Conservation (phyloP, 2,888 invertebrate genomes). For the Philaethria dido region DNA sequence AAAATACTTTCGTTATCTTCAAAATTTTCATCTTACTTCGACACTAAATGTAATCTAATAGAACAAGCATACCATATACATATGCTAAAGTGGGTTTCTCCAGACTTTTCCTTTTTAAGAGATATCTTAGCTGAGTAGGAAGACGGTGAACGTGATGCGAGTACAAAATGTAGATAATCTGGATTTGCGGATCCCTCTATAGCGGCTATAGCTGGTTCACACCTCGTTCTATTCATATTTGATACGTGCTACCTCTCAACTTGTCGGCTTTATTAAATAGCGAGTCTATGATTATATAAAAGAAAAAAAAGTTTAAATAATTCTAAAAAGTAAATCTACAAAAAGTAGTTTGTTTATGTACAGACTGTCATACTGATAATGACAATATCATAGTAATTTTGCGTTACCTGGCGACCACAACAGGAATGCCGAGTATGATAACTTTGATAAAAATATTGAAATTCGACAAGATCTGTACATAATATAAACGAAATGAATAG, state of each 20-base stretch:
- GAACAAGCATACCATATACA: conserved; percentile 5
- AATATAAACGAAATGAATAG: too few species aligned
- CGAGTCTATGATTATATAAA: conserved; percentile 2
- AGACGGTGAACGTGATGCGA: conserved; percentile 64
- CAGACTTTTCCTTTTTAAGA: conserved; percentile 49
- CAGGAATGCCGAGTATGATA: too few species aligned
- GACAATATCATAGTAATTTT: too few species aligned
- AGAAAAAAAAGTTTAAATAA: too few species aligned
- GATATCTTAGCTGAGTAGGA: conserved; percentile 47
- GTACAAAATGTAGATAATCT: conserved; percentile 73
- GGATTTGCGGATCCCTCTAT: conserved; percentile 57
- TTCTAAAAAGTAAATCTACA: too few species aligned
- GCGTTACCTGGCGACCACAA: too few species aligned
- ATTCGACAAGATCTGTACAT: too few species aligned
- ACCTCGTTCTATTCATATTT: conserved; percentile 55
- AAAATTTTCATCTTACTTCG: background rate
- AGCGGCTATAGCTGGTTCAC: conserved; percentile 55
- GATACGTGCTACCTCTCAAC: conserved; percentile 35
- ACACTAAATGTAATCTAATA: conserved; percentile 25
- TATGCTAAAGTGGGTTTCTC: conserved; percentile 27
- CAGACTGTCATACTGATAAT: too few species aligned
- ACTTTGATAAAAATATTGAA: too few species aligned
- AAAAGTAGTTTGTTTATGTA: too few species aligned
- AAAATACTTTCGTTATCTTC: too few species aligned
- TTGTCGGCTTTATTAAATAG: conserved; percentile 22